Conservation (phyloP, 2,888 invertebrate species). For the Tipula lateralis region DNA sequence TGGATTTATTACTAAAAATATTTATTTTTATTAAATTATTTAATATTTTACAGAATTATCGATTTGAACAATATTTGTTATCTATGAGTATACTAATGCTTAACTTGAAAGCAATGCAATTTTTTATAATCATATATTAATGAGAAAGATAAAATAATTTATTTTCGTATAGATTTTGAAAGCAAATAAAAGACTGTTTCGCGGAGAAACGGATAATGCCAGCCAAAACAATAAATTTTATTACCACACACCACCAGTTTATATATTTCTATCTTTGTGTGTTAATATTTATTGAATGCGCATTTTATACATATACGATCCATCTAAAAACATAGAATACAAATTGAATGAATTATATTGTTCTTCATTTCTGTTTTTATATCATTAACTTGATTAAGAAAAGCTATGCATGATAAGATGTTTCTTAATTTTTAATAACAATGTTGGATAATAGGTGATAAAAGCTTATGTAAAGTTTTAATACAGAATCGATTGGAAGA, state of each 20-base stretch:
- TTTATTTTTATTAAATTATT: neutral
- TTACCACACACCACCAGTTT: neutral
- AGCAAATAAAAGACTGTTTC: neutral
- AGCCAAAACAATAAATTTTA: neutral
- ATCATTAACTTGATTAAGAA: neutral
- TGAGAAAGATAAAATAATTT: neutral
- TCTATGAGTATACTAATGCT: neutral
- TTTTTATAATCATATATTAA: too few species aligned
- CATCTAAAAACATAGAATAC: neutral
- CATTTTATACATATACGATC: neutral
- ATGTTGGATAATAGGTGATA: neutral
- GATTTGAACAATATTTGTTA: neutral
- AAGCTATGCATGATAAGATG: neutral
- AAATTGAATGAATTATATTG: neutral
- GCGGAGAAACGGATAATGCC: neutral
- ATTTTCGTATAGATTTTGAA: neutral
- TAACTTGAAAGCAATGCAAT: neutral
- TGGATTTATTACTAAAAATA: neutral
- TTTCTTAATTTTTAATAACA: neutral
- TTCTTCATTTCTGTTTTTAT: neutral
- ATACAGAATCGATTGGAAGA: neutral
- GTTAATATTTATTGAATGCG: neutral
- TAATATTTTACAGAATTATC: neutral
- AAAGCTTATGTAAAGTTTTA: neutral
- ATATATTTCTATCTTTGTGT: neutral